Evolutionary conservation across 2,113 vertebrate genomes (phyloP).

Genomic region (Notiomystis cincta): DNA sequence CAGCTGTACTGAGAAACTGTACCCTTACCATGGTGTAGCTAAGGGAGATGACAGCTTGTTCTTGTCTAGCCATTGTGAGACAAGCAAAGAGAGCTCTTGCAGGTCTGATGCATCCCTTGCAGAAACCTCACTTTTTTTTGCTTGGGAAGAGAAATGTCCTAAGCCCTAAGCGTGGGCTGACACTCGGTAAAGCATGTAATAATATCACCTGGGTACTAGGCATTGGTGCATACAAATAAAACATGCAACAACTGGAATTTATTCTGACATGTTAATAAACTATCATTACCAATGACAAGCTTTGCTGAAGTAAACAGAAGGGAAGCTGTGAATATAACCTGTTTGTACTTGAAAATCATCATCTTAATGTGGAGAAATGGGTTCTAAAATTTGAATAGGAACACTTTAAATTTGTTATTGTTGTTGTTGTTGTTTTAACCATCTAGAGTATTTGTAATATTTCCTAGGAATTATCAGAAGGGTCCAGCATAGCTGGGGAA

Average conservation of each 20-base stretch:
- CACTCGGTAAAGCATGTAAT: not conserved
- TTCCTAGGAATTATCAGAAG: not conserved
- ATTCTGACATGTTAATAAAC: not conserved
- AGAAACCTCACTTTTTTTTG: not conserved
- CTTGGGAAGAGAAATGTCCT: not conserved
- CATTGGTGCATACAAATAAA: not conserved
- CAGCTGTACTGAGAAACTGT: constrained; percentile 25
- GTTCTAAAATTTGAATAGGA: not conserved
- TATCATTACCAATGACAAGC: not conserved
- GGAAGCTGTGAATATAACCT: not conserved
- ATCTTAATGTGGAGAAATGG: not conserved
- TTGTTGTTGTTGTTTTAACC: not conserved
- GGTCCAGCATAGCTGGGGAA: not conserved
- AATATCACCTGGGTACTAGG: not conserved
- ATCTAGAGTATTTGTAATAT: not conserved
- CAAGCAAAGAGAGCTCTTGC: not conserved
- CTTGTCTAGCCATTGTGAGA: not conserved
- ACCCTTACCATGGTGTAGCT: not conserved
- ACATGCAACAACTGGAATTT: fast-evolving
- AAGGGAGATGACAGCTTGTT: not conserved
- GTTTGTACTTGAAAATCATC: not conserved
- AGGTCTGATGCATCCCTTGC: not conserved
- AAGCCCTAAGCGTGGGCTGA: not conserved
- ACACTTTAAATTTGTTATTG: not conserved
- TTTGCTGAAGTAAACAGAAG: not conserved